Evolutionary conservation across 2,797 vertebrate species (phyloP).

Genomic region (Danio albolineatus): DNA sequence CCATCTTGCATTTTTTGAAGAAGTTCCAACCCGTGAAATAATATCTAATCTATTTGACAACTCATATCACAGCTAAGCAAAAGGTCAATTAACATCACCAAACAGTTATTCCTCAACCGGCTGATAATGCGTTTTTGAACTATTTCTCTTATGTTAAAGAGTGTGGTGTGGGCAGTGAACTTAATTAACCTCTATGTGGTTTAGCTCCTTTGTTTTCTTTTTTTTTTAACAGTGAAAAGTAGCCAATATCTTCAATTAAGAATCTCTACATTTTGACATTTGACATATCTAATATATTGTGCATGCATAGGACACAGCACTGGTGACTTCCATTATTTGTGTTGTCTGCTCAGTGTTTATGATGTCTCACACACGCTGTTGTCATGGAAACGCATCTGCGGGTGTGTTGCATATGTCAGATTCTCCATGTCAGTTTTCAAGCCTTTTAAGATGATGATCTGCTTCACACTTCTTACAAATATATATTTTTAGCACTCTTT

Average conservation of each 20-base stretch:
- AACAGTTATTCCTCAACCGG: not conserved
- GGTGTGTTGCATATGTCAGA: slow-evolving; percentile 15
- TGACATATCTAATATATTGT: not conserved
- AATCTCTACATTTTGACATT: not conserved
- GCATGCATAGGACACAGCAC: not conserved
- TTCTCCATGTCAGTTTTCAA: not conserved
- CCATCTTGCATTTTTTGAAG: not conserved
- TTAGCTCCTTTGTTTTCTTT: not conserved
- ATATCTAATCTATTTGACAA: not conserved
- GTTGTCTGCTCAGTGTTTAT: not conserved
- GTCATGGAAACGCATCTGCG: slow-evolving; percentile 53
- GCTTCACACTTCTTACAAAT: not conserved
- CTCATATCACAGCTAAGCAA: not conserved
- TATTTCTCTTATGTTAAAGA: not conserved
- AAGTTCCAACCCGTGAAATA: not conserved
- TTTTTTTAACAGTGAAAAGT: not conserved
- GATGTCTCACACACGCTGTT: slow-evolving; percentile 37
- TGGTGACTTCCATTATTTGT: slow-evolving; percentile 5
- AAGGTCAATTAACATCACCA: not conserved
- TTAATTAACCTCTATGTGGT: slow-evolving; percentile 1
- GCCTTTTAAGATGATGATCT: slow-evolving; percentile 9
- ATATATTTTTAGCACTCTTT: not conserved
- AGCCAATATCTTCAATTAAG: not conserved
- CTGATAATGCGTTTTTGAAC: not conserved
- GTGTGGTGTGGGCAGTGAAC: not conserved